Base-by-base conservation (phyloP, 1,140 invertebrate species). In the Tetragonula clypearis region DNA sequence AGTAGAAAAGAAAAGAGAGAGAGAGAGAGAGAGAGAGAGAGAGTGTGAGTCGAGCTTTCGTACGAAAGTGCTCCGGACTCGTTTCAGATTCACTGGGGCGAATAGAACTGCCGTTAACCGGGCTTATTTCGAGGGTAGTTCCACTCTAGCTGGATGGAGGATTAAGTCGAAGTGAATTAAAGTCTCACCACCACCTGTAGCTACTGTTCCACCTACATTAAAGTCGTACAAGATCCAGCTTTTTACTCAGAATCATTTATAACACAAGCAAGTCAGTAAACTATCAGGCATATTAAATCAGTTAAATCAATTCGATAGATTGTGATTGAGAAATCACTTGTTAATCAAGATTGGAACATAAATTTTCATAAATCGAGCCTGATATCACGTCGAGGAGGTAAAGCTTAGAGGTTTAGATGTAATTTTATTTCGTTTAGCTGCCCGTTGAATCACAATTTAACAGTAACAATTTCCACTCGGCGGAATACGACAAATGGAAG, bases 131-230 rank as follows among this genome's bases (percentile, higher is more conserved):
- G 62, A 84, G 79, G 72, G 87, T 65, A 56, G 83, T 78, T 85
- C 56, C 66, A 74, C 58, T 78, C 23, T 85, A n/a, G 62, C 66
- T 71, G 21, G 62, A 53, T 21, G 49, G 55, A 78, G 21, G 58
- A 79, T 73, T 86, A 85, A 84, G 74, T 91, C 86, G 21, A 92
- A 91, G 88, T 90, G 90, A 92, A 93, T 93, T 92, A 92, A 92
- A 92, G 88, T 85, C 76, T 23, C 80, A 77, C 76, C 76, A 84
- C 90, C 92, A 92, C 92, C 91, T 93, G 91, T 92, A 92, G 91
- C 86, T 92, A 58, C 55, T 77, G 19, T 35, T 73, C 30, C 21
- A 53, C 12, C 66, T 62, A 66, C 41, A 49, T 74, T 21, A 58
- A 26, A 21, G 19, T 23, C 2, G 30, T 49, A 21, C 11, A 26